Evolutionary conservation across 2,113 vertebrate species (phyloP), one percentile per base, ranked within the genome.

Genomic region (Tragelaphus buxtoni): DNA sequence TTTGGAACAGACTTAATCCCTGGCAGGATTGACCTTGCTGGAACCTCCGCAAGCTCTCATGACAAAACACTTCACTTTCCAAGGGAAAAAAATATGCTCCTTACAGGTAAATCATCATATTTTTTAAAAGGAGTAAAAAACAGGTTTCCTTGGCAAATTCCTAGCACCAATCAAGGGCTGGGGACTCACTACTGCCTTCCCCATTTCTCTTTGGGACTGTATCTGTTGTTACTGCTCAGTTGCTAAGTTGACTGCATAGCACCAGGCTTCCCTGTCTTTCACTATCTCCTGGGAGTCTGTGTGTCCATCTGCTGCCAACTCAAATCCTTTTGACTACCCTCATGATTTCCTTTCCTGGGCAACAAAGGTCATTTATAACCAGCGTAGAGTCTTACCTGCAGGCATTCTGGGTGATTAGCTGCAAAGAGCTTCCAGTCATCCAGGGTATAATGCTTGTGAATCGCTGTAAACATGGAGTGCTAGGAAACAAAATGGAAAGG

Each of bases 401-500:
- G 97, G 98, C 99, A 99, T 96, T 99, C 99, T 85, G 99, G 99
- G 96, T 99, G 99, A 94, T 98, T 98, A 88, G 98, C 98, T 90
- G 99, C 99, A 98, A 99, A 99, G 69, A 98, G 98, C 97, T 99
- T 99, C 99, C 99, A 99, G 96, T 99, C 99, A 90, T 99, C 99
- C 96, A 99, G 94, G 93, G 99, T 98, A 98, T 99, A 99, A 98
- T 99, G 99, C 97, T 99, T 99, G 90, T 99, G 99, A 97, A 99
- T 98, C 86, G 99, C 99, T 93, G 99, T 99, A 98, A 99, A 99
- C 98, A 99, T 99, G 12, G 99, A 98, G 98, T 99, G 99, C 99
- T 99, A 96, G 97, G 84, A 98, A 97, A 98, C 88, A 98, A 97
- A 97, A 96, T 7, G 89, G 39, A 42, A 74, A 42, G 39, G 94